Evolutionary conservation across 53 echinoderm and acorn worm genomes (phyloP).

Genomic region (Patiria pectinifera): DNA sequence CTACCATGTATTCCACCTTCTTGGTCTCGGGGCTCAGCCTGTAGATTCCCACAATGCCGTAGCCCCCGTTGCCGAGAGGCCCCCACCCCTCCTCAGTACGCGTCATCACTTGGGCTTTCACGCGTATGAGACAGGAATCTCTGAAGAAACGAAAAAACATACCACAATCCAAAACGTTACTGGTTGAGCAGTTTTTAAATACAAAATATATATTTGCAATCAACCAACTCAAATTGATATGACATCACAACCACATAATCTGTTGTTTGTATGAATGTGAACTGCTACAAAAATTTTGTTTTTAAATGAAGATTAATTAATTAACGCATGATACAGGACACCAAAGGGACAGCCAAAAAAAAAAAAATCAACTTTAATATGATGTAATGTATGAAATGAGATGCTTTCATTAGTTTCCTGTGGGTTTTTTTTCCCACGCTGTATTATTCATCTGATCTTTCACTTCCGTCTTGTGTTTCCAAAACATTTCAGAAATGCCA

Average conservation of each 20-base stretch:
- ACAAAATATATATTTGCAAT: background rate
- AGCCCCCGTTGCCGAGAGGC: conserved; percentile 94
- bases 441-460: background rate
- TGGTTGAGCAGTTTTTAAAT: too few species aligned
- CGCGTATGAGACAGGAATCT: conserved; percentile 89
- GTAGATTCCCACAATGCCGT: conserved; percentile 94
- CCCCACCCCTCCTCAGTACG: conserved; percentile 97
- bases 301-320: too few species aligned
- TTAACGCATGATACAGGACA: too few species aligned
- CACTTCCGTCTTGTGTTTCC: background rate
- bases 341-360: too few species aligned
- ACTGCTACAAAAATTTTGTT: too few species aligned
- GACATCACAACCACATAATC: too few species aligned
- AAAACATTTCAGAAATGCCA: background rate
- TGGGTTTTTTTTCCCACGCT: background rate
- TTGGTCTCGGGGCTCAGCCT: conserved; percentile 67
- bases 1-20: conserved; percentile 83
- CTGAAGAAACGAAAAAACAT: conserved; percentile 61
- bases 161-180: background rate
- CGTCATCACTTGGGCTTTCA: conserved; percentile 97
- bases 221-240: background rate
- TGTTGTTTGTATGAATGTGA: too few species aligned
- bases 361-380: background rate
- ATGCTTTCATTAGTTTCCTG: background rate
- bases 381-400: background rate